Percentiles rank a stretch among this genome's conserved stretches.
Evolutionary conservation across 2,888 invertebrate species (phyloP).

Genomic region (Leptopilina myrica): DNA sequence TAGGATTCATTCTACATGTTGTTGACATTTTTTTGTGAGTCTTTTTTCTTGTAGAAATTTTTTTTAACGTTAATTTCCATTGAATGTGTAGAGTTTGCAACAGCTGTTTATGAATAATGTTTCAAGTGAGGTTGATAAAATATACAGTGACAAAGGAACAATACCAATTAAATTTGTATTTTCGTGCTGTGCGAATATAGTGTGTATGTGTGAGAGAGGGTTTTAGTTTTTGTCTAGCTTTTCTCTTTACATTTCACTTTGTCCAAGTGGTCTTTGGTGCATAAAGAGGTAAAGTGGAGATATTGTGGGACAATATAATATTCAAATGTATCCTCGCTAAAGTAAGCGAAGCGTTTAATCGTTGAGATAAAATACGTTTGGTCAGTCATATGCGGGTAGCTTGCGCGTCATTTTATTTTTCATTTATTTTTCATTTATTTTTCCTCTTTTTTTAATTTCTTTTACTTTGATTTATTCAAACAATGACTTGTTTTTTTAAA

Average conservation of each 20-base stretch:
- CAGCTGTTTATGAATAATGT: background rate
- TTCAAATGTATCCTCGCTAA: constrained; percentile 20
- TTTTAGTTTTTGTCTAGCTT: constrained; percentile 9
- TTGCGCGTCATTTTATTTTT: constrained; percentile 9
- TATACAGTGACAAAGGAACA: constrained; percentile 15
- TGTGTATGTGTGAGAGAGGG: background rate
- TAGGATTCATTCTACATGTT: too few species aligned
- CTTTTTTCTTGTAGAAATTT: too few species aligned
- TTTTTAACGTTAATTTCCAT: too few species aligned
- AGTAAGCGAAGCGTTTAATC: constrained; percentile 29
- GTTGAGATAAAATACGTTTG: constrained; percentile 37
- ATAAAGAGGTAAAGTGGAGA: constrained; percentile 13
- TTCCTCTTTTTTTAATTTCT: too few species aligned
- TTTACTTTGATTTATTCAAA: too few species aligned
- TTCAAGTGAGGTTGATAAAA: constrained; percentile 8
- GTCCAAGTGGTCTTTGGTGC: constrained; percentile 20
- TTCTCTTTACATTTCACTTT: constrained; percentile 13
- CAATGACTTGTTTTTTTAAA: too few species aligned
- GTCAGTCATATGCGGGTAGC: constrained; percentile 33
- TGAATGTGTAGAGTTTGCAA: too few species aligned
- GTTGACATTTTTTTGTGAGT: too few species aligned
- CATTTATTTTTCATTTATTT: constrained; percentile 19
- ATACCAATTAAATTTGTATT: constrained; percentile 8
- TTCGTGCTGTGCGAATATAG: background rate
- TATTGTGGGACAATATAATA: constrained; percentile 25